Percentiles rank a stretch among this genome's conserved stretches.
These are phyloP conservation scores for Otolemur garnettii DNA, from an alignment of 2,113 vertebrate genomes.

Conservation along the genomic window DNA sequence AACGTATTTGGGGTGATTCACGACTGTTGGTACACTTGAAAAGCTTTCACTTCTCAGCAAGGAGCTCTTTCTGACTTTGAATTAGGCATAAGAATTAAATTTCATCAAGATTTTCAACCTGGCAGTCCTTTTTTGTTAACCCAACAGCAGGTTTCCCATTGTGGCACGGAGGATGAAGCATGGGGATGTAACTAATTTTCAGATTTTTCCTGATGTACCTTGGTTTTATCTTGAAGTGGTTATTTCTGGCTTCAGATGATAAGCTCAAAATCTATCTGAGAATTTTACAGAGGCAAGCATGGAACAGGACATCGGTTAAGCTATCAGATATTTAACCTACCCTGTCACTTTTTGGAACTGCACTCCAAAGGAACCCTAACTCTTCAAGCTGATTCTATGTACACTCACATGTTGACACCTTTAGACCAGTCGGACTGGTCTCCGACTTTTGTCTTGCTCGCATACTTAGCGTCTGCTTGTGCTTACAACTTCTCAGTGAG, in stretches of 20 bases:
- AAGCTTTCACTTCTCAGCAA: slow-evolving; percentile 42
- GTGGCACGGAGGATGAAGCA: not conserved
- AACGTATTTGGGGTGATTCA: not conserved
- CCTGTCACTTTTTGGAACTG: not conserved
- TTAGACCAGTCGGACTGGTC: not conserved
- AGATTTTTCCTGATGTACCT: not conserved
- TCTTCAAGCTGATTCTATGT: not conserved
- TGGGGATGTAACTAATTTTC: not conserved
- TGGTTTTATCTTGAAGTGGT: slow-evolving; percentile 27
- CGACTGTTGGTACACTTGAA: slow-evolving; percentile 19
- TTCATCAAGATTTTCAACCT: not conserved
- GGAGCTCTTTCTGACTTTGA: slow-evolving; percentile 34
- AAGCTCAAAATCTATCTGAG: slow-evolving; percentile 35
- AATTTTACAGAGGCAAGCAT: not conserved
- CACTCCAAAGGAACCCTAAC: not conserved
- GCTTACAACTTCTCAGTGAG: not conserved
- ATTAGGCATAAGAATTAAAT: slow-evolving; percentile 25
- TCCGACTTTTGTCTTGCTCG: not conserved
- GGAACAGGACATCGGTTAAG: not conserved
- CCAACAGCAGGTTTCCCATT: not conserved
- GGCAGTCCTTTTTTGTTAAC: not conserved
- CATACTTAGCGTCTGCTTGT: not conserved
- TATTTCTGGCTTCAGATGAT: slow-evolving; percentile 48
- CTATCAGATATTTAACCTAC: not conserved
- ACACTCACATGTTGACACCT: not conserved